Percentiles rank a stretch among this genome's conserved stretches.
phyloP scores from a whole-genome alignment of 2,797 vertebrate species.

The Chanos chanos region DNA sequence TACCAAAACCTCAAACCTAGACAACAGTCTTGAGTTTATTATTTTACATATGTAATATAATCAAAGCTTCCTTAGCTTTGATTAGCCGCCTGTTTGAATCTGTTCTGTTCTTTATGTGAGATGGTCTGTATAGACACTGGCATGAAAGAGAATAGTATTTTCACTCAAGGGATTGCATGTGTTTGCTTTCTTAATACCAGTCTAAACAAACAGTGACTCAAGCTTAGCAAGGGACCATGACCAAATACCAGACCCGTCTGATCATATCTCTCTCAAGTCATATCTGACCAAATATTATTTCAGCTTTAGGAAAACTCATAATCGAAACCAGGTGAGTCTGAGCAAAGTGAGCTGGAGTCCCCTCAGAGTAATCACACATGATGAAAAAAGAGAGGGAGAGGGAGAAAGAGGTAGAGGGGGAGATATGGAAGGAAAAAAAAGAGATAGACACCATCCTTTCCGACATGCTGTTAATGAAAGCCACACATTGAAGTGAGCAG shows the following conservation, averaged over 20 bases:
- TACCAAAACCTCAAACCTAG: too few species aligned
- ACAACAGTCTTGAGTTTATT: too few species aligned
- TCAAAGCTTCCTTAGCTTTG: too few species aligned
- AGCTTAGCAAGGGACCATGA: too few species aligned
- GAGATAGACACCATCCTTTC: neutral
- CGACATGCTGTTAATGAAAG: constrained; percentile 11
- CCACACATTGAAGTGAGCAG: neutral
- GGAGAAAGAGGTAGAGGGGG: neutral
- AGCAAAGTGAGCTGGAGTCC: neutral
- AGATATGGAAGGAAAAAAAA: neutral
- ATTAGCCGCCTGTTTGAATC: too few species aligned
- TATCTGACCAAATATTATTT: neutral
- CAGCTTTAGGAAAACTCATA: neutral
- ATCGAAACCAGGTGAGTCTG: neutral
- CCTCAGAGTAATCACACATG: neutral
- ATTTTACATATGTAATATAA: too few species aligned
- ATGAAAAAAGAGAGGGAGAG: neutral
- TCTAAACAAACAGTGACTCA: neutral
- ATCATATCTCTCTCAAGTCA: neutral
- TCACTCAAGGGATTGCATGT: too few species aligned
- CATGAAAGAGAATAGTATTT: too few species aligned
- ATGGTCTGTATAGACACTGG: too few species aligned
- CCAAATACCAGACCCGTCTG: too few species aligned
- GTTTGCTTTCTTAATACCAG: neutral
- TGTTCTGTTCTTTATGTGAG: too few species aligned